Conservation (phyloP, 30 jellyfish, hydroid and myxozoan species). For the Cassiopea andromeda region DNA sequence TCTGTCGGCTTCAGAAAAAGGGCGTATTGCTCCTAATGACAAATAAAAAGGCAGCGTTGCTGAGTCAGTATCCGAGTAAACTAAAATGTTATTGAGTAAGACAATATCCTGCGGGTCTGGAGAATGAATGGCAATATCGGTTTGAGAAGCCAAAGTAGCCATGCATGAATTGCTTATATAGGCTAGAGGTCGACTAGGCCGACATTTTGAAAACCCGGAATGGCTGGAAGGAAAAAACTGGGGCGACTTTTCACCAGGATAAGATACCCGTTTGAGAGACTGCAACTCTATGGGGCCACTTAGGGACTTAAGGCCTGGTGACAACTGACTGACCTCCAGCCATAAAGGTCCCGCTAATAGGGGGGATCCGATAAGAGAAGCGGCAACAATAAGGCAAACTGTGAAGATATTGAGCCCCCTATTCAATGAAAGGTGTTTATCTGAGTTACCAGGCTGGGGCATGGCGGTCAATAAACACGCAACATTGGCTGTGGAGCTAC, state of each 20-base stretch:
- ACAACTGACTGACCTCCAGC: conserved; percentile 15
- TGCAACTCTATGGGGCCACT: conserved; percentile 33
- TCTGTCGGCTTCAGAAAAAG: background rate
- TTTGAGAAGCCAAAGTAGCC: background rate
- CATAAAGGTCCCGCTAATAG: background rate
- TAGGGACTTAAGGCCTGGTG: conserved; percentile 20
- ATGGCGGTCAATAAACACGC: background rate
- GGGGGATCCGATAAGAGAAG: background rate
- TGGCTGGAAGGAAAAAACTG: background rate
- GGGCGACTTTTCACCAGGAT: background rate
- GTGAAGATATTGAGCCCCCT: conserved; percentile 2
- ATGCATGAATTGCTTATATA: background rate
- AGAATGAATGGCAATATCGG: background rate
- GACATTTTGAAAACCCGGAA: no score
- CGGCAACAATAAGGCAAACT: background rate
- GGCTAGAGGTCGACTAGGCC: background rate
- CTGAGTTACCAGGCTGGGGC: background rate
- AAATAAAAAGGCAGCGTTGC: background rate
- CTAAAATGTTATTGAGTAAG: background rate
- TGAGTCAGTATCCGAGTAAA: background rate
- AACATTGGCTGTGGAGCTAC: conserved; percentile 13
- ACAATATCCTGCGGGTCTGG: background rate
- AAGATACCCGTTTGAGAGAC: conserved; percentile 1
- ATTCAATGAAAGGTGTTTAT: background rate
- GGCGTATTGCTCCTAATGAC: background rate